A percentile compares a stretch with the other conserved stretches of the same genome.
Conservation (phyloP, 2,797 vertebrate species). For the Dallia pectoralis region DNA sequence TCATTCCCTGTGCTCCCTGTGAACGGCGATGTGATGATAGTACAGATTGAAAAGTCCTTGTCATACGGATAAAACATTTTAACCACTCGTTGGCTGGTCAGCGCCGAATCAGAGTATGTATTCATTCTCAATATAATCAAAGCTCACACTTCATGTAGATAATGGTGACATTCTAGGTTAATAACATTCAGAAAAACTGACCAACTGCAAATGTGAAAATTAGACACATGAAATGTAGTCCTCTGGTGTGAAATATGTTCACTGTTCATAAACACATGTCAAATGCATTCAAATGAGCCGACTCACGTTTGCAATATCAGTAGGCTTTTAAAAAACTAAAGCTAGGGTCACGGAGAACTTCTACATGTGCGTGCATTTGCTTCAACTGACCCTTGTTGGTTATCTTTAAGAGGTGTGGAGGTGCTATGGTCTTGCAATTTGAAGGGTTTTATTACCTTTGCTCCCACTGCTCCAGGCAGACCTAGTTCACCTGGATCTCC, state of each 20-base stretch:
- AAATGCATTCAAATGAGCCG: background rate
- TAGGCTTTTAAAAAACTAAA: no score
- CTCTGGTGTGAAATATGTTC: background rate
- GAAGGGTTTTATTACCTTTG: slow-evolving; percentile 73
- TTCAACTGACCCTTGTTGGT: background rate
- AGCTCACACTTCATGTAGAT: background rate
- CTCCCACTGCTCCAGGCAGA: slow-evolving; percentile 81
- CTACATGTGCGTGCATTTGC: background rate
- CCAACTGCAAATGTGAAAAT: background rate
- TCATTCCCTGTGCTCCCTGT: slow-evolving; percentile 73
- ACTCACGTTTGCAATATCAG: background rate
- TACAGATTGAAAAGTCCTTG: background rate
- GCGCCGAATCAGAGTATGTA: background rate
- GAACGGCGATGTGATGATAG: slow-evolving; percentile 30
- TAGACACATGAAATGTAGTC: background rate
- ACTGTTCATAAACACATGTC: background rate
- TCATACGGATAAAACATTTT: background rate
- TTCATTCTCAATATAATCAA: background rate
- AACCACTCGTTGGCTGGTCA: background rate
- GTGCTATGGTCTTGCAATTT: background rate
- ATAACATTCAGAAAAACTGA: background rate
- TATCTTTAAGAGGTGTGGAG: background rate
- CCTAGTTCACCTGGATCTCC: slow-evolving; percentile 83
- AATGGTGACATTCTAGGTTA: background rate
- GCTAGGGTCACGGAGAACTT: background rate